A percentile compares a stretch with the other conserved stretches of the same genome.
phyloP scores from a whole-genome alignment of 2,113 vertebrate genomes.

The Aspiorhynchus laticeps region DNA sequence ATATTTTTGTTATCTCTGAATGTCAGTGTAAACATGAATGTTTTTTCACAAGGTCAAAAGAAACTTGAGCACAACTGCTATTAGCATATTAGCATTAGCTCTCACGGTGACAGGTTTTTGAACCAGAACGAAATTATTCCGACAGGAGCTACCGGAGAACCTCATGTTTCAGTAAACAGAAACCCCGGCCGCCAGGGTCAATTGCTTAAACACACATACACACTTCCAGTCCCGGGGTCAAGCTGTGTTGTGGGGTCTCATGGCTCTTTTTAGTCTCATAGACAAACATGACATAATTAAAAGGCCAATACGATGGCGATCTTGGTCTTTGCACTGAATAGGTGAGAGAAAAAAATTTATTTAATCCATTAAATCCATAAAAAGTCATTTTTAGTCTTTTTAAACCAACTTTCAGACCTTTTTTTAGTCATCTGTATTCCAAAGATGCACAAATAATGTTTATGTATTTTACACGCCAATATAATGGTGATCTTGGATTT shows the following conservation, averaged over 20 bases:
- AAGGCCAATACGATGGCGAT: background rate
- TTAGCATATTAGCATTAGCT: conserved; percentile 26
- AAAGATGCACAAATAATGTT: background rate
- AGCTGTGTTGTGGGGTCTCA: background rate
- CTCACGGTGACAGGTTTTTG: background rate
- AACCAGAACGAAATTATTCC: conserved; percentile 24
- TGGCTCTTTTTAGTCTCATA: background rate
- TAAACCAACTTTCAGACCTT: background rate
- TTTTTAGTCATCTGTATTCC: background rate
- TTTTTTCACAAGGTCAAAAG: conserved; percentile 17
- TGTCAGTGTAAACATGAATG: conserved; percentile 1
- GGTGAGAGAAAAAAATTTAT: background rate
- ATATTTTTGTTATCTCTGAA: conserved; percentile 1
- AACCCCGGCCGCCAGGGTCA: conserved; percentile 20
- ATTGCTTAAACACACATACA: conserved; percentile 20
- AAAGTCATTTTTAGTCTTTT: background rate
- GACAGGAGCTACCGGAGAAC: background rate
- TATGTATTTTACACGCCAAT: background rate
- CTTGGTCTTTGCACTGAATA: background rate
- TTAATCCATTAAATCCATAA: background rate
- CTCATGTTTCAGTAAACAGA: conserved; percentile 27
- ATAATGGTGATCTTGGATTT: background rate
- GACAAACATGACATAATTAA: background rate
- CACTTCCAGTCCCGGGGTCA: conserved; percentile 1
- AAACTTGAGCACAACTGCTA: conserved; percentile 16